phyloP scores from a whole-genome alignment of 2,888 invertebrate genomes.

The Hirtodrosophila trivittata region DNA sequence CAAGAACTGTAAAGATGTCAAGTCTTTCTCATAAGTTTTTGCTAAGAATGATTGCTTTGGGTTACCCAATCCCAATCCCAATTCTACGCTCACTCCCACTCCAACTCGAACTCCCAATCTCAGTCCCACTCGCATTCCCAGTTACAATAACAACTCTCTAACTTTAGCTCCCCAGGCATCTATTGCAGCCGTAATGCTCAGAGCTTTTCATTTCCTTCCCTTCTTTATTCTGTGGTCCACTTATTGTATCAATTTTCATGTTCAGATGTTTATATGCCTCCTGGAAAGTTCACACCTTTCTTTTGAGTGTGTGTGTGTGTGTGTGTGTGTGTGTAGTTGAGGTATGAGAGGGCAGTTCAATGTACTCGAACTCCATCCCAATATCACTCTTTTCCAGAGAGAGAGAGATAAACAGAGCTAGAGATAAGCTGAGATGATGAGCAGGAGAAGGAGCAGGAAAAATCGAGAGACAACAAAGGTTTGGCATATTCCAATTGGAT shows the following conservation, averaged over 20 bases:
- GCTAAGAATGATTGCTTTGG: not conserved
- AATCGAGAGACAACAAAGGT: not conserved
- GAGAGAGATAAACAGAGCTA: no score
- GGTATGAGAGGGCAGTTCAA: constrained; percentile 49
- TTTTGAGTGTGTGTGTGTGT: not conserved
- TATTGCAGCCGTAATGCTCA: constrained; percentile 36
- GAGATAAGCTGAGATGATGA: not conserved
- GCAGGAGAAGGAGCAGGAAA: constrained; percentile 1
- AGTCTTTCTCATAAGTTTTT: constrained; percentile 3
- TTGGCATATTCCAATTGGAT: constrained; percentile 43
- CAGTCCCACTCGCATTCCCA: no score
- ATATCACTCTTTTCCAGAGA: constrained; percentile 50
- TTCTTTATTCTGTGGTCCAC: constrained; percentile 24
- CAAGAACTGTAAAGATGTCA: constrained; percentile 28
- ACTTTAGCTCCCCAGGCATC: no score
- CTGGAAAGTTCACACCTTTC: constrained; percentile 61
- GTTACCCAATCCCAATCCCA: not conserved
- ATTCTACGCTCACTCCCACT: not conserved
- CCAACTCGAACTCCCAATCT: no score
- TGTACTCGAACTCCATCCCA: constrained; percentile 61
- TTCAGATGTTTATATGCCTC: constrained; percentile 22
- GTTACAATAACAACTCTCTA: no score
- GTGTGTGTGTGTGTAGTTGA: constrained; percentile 6
- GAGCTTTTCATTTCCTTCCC: no score
- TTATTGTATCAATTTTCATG: constrained; percentile 60